These are phyloP conservation scores for Oreochromis tanganicae DNA, from an alignment of 2,113 vertebrate species.

Conservation along the genomic window DNA sequence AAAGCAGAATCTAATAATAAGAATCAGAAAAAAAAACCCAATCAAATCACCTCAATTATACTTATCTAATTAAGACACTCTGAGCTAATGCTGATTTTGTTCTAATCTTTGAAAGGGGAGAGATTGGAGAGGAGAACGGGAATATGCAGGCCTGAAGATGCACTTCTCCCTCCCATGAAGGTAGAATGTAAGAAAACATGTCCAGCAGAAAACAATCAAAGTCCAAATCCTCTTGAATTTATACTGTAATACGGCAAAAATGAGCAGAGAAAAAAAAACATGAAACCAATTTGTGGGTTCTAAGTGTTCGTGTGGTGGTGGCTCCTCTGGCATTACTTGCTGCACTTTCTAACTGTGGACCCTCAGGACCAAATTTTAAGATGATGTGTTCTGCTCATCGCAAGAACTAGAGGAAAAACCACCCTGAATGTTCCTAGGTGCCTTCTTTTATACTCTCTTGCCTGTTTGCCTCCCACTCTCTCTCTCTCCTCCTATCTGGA, in stretches of 20 bases:
- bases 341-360: neutral
- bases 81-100: neutral
- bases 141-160: neutral
- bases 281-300: neutral
- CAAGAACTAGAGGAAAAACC: neutral
- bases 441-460: neutral
- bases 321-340: neutral
- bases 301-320: neutral
- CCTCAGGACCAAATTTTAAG: rapidly evolving
- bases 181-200: neutral
- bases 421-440: rapidly evolving
- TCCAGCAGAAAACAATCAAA: neutral
- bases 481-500: neutral
- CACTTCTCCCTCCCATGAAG: rapidly evolving
- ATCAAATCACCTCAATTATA: neutral
- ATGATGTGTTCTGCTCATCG: neutral
- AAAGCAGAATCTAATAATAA: neutral
- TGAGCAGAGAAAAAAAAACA: neutral
- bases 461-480: neutral
- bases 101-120: neutral
- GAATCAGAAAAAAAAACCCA: neutral
- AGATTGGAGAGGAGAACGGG: neutral
- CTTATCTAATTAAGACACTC: neutral
- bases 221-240: neutral
- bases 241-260: neutral